Base-by-base conservation (phyloP, 1,140 invertebrate genomes). In the Homarus americanus region DNA sequence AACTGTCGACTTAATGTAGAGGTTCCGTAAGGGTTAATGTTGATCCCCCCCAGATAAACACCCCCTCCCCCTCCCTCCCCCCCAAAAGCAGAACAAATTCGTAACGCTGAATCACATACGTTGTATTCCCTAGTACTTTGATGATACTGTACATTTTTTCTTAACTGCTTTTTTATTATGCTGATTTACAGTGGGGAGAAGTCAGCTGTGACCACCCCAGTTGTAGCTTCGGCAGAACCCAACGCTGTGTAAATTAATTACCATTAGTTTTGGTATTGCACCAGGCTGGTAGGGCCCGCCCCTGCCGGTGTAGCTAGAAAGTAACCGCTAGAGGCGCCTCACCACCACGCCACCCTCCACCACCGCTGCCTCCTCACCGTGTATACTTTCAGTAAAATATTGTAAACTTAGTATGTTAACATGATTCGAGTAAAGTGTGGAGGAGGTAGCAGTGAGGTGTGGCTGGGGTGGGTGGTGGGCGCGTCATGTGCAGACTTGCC, bases 171-270 rank as follows among this genome's bases (percentile, higher is more conserved):
- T 88, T 34, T 88, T 88, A 82, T 88, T 79, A 58, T 88, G 73
- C 49, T 76, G 66, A 79, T 88, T 88, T 88, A 41, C 86, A 88
- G 86, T 88, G 86, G 86, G 86, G 76, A 88, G 86, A 88, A 78
- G 76, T 79, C 86, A 88, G 86, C 76, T 72, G 76, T 88, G 86
- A 88, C 76, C 86, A 66, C 78, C 63, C 76, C 86, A 88, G 86
- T 88, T 53, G 86, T 88, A 88, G 86, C 86, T 66, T 88, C 86
- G 86, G 86, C 76, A 82, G 86, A 82, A 41, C 78, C 86, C 86
- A 79, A 72, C 86, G 86, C 86, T 88, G 75, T 82, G 86, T 88
- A 88, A 88, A 78, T 88, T 88, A 79, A 82, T 72, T 53, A 78
- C 72, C 36, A 69, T 78, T 80, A 73, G 86, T 79, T 88, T 84